Percentiles rank a stretch among this genome's conserved stretches.
These are phyloP conservation scores for Neodon shergylaensis DNA, from an alignment of 2,113 vertebrate genomes.

Conservation along the genomic window DNA sequence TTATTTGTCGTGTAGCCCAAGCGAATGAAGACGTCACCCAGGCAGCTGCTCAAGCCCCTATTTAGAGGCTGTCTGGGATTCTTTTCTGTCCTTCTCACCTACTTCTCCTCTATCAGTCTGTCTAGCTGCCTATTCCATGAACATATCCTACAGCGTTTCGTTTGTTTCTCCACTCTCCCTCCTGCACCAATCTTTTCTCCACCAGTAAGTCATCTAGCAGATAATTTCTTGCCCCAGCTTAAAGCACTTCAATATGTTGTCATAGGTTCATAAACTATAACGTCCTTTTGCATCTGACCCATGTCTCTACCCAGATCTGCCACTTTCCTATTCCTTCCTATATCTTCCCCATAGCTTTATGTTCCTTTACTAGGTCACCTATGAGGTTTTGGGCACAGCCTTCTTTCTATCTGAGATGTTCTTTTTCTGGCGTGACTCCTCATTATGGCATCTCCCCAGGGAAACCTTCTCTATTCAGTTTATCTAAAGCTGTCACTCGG, in stretches of 20 bases:
- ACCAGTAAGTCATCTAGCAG: conserved; percentile 4
- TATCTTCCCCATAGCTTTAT: neutral
- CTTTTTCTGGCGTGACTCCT: neutral
- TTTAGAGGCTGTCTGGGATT: neutral
- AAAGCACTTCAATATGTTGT: neutral
- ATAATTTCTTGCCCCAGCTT: neutral
- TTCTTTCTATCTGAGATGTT: neutral
- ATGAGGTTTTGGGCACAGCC: neutral
- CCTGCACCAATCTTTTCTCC: neutral
- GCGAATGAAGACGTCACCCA: neutral
- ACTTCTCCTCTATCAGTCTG: too few species aligned
- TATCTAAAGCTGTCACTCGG: neutral
- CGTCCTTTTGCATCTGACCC: neutral
- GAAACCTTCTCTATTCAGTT: neutral
- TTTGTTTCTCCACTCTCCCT: neutral
- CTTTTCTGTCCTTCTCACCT: neutral
- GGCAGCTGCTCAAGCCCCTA: neutral
- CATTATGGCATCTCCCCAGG: neutral
- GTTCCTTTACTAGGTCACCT: neutral
- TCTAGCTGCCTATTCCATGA: neutral
- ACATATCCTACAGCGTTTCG: neutral
- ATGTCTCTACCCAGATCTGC: neutral
- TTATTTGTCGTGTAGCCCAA: neutral
- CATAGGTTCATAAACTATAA: neutral
- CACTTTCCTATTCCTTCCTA: neutral